phyloP scores from a whole-genome alignment of 2,797 vertebrate genomes.

The Cyclura pinguis region DNA sequence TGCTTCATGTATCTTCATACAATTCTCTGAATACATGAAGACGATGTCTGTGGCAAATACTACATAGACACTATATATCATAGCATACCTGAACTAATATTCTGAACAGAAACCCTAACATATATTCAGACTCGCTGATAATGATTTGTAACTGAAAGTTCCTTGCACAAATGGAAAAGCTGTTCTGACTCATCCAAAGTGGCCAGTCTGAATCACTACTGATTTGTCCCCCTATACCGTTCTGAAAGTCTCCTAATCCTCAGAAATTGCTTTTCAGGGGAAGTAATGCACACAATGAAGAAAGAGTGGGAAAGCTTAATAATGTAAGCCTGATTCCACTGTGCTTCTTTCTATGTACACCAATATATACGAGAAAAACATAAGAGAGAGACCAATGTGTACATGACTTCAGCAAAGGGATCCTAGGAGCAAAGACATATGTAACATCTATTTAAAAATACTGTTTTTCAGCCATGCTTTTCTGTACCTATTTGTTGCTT shows the following conservation, averaged over 20 bases:
- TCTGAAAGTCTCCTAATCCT: too few species aligned
- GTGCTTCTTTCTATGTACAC: too few species aligned
- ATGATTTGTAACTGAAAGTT: not conserved
- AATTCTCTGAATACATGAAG: not conserved
- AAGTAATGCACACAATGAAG: too few species aligned
- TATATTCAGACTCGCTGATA: not conserved
- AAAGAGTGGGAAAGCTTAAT: too few species aligned
- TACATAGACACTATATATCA: accelerated
- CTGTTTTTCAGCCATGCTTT: not conserved
- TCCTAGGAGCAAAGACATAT: not conserved
- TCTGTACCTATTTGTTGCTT: not conserved
- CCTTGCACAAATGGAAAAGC: not conserved
- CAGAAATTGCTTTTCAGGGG: too few species aligned
- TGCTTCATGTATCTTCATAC: not conserved
- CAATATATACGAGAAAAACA: too few species aligned
- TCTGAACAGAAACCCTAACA: not conserved
- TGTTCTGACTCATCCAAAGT: too few species aligned
- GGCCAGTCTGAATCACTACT: too few species aligned
- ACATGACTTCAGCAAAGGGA: not conserved
- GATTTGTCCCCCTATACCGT: too few species aligned
- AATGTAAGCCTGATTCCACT: too few species aligned
- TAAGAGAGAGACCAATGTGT: too few species aligned
- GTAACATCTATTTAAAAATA: not conserved
- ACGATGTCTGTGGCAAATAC: accelerated
- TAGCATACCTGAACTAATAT: too few species aligned